Evolutionary conservation across 2,888 invertebrate species (phyloP).

Genomic region (Hydrotaea cyrtoneurina): DNA sequence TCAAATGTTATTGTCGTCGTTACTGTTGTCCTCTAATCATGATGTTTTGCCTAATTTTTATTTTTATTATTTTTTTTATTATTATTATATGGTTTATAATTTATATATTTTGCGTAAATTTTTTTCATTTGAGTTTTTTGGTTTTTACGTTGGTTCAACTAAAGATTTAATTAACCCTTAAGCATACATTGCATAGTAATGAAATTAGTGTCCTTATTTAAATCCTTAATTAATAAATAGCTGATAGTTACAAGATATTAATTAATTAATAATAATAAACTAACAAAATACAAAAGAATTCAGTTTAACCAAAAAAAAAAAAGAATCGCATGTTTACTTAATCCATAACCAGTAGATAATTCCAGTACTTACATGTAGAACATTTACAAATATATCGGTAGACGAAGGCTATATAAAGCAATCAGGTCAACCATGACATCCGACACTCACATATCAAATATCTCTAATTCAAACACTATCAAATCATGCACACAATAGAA

Average conservation of each 20-base stretch:
- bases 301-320: slow-evolving; percentile 7
- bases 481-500: not conserved
- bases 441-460: not conserved
- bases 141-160: slow-evolving; percentile 1
- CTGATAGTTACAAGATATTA: not conserved
- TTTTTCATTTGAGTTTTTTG: slow-evolving; percentile 12
- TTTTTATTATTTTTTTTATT: not conserved
- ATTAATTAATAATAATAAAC: slow-evolving; percentile 28
- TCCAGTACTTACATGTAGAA: not conserved
- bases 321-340: slow-evolving; percentile 26
- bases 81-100: not conserved
- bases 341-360: slow-evolving; percentile 15
- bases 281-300: slow-evolving; percentile 28
- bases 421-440: not conserved
- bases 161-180: slow-evolving; percentile 19
- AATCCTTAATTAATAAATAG: slow-evolving; percentile 6
- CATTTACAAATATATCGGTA: not conserved
- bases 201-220: slow-evolving; percentile 8
- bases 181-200: not conserved
- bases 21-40: slow-evolving; percentile 28
- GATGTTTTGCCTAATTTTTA: slow-evolving; percentile 20
- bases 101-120: slow-evolving; percentile 26
- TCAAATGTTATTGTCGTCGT: slow-evolving; percentile 22
- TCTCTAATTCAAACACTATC: not conserved
- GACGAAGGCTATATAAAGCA: not conserved